Base-by-base conservation (phyloP, 2,888 invertebrate genomes). In the Pandemis heparana region DNA sequence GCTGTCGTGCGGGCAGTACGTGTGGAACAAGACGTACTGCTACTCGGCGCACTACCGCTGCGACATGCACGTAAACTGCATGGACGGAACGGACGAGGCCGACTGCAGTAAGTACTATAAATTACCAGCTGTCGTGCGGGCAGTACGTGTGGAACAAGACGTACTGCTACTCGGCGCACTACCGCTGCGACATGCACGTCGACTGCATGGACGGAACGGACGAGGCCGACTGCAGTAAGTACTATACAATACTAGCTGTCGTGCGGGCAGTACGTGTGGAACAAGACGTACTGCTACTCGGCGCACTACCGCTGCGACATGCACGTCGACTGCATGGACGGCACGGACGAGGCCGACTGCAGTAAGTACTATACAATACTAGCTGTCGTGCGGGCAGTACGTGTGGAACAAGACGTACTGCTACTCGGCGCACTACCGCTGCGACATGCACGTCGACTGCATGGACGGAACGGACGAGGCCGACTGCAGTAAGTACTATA, bases 161-260 rank as follows among this genome's bases (percentile, higher is more conserved):
- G 43, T 99, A 98, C 92, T 99, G 99, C 92, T 97, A 99, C 87
- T 98, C 98, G 75, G 97, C 97, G 77, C 97, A 98, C 95, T 97
- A 98, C 92, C 96, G 97, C 90, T 99, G 99, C 95, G 99, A 99
- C 95, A 98, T 97, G 96, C 97, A 97, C 79, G 97, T 98, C 46
- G 98, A 99, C 95, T 99, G 99, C 90, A 97, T 98, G 76, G 98
- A 99, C 89, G 98, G 98, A 78, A 97, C 98, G 53, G 99, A 99
- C 91, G 99, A 99, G 94, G 97, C 97, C 12, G 97, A 97, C 89
- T 99, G 99, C 95, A 97, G 99, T 99, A 94, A 98, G 98, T 98
- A 87, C 69, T 1, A 23, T 23, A 32, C 23, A 32, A 32, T n/a
- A n/a, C n/a, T n/a, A n/a, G n/a, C 2, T 32, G 23, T 97, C 97